Base-by-base conservation (phyloP, 2,888 invertebrate genomes). In the Drosophila eohydei region DNA sequence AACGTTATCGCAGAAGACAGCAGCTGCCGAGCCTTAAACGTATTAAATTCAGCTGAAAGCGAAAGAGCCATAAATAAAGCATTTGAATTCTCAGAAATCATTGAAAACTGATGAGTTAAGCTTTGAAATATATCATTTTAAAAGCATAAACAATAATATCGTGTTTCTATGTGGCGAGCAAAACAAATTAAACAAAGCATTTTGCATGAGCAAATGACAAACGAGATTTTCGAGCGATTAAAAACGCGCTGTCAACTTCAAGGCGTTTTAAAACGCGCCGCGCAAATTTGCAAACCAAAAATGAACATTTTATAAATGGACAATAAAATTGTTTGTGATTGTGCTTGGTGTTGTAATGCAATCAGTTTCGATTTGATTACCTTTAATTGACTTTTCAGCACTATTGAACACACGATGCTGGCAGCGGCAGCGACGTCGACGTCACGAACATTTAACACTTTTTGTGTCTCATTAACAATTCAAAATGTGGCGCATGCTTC, bases 321-420 rank as follows among this genome's bases (percentile, higher is more conserved):
- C 55, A 81, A 73, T 79, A 66, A 78, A 76, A 57, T 64, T 66
- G 41, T 76, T 81, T 68, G 74, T 68, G 70, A 71, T 65, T 69
- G 61, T 55, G 36, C 34, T 51, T 63, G 80, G 69, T 69, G 71
- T 64, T 85, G 74, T 81, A 80, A 81, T 88, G 76, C 71, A 88
- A 88, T 80, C 82, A 75, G 74, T 79, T 78, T 82, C 76, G 75
- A 85, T 85, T 88, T 82, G 74, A 88, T 89, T 89, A 89, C 89
- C 89, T 89, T 90, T 90, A 82, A 88, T 89, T 90, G 80, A 90
- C 89, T 87, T 90, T 90, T 90, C 87, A 90, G 81, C 89, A 63
- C 77, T 65, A 70, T 67, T 71, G 70, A 81, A 74, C 66, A 78
- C 68, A 72, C 60, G 76, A 70, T 52, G 71, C 61, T 40, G 71